Evolutionary conservation across 2,113 vertebrate genomes (phyloP), one percentile per base, ranked within the genome.

Genomic region (Leptobrachium ailaonicum): DNA sequence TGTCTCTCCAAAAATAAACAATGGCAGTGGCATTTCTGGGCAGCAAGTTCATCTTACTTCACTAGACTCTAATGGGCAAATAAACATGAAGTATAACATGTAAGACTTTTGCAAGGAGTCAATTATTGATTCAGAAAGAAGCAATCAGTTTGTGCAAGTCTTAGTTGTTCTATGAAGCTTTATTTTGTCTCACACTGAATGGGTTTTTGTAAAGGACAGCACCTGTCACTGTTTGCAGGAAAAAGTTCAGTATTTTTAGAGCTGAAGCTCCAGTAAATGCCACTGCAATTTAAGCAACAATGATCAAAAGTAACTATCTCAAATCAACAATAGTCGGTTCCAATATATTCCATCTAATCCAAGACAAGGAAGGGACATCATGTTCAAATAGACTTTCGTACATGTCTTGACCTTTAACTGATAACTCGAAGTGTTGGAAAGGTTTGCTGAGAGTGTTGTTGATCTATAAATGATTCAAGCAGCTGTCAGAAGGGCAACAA

Each of bases 311-410:
- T 68, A 86, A 60, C 64, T 76, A 73, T 74, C 13, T 80, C 73
- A 73, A 73, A 85, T 86, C 79, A 88, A 71, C 67, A 88, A 67
- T 45, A 87, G 44, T 76, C 82, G 50, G 20, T 82, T 84, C 58
- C 75, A 85, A 66, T 56, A 79, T 70, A 6, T 85, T 90, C 79
- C 82, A 72, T 87, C 20, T 84, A 90, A 89, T 80, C 50, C 81
- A 77, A 90, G 91, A 85, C 84, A 88, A 87, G 82, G 82, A 87
- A 89, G 86, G 79, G 85, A 85, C 76, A 83, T 82, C 2, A 43
- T 86, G 83, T 90, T 88, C 85, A 89, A 89, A 89, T 67, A 83
- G 80, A 85, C 0, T 83, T 91, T 88, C 86, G 79, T 86, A 14
- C 50, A 85, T 83, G 67, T 44, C 80, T 85, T 85, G 77, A 85